Evolutionary conservation across 2,113 vertebrate species (phyloP), one percentile per base, ranked within the genome.

Genomic region (Cryptomyrus ogoouensis): DNA sequence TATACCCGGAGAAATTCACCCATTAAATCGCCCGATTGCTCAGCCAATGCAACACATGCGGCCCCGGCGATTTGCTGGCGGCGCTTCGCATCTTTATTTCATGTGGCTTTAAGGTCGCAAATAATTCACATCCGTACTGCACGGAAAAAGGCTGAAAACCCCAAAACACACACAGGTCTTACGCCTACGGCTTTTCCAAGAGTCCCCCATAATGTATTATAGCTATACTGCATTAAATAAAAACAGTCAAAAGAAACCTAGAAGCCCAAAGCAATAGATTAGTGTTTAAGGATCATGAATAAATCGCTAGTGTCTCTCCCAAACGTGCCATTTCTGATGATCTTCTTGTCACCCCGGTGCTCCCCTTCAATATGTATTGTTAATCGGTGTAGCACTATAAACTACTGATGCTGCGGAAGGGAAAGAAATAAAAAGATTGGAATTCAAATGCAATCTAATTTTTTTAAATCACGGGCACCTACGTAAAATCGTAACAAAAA

Each of bases 61-160:
- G 27, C 44, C 83, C 58, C 42, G 62, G 62, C 19, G 42, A 56
- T 44, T 92, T 93, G 92, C 93, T 95, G 92, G 92, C 91, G 62
- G 90, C 87, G 90, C 90, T 91, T 91, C 87, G 88, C 91, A 88
- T 91, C 92, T 94, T 94, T 94, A 93, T 93, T 93, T 91, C 91
- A 94, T 93, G 93, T 90, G 94, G 93, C 91, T 95, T 93, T 93
- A 93, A 93, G 94, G 94, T 94, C 91, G 91, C 92, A 94, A 94
- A 93, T 92, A 93, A 90, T 92, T 91, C 92, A 94, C 94, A 94
- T 95, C 94, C 93, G 92, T 93, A 91, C 93, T 92, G 91, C 90
- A 90, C 90, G 90, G 91, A 44, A 66, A 49, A 44, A 58, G 85
- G 70, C n/a, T 21, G 52, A 24, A 58, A 83, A 31, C 83, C 88